These are phyloP conservation scores for Paradoxurus hermaphroditus DNA, from an alignment of 2,113 vertebrate species.

Conservation along the genomic window DNA sequence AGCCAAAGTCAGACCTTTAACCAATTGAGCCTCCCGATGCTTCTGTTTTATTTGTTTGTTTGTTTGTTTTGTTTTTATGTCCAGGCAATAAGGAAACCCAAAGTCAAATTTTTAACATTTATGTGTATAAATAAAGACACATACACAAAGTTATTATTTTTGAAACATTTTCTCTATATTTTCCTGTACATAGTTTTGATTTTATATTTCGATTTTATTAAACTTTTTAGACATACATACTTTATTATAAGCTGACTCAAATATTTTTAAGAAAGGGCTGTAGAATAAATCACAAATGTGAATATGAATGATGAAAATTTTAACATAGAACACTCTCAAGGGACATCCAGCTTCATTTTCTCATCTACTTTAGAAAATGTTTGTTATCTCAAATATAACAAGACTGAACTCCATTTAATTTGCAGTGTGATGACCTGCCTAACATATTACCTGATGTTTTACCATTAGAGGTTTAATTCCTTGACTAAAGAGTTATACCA, in stretches of 20 bases:
- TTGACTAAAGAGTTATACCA: not conserved
- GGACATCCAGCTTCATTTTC: not conserved
- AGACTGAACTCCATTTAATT: not conserved
- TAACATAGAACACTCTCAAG: not conserved
- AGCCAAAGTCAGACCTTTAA: too few species aligned
- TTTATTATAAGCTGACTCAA: not conserved
- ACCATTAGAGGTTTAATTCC: not conserved
- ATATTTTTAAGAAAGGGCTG: not conserved
- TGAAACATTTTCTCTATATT: not conserved
- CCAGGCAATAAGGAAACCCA: not conserved
- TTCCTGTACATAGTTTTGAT: not conserved
- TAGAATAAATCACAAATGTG: not conserved
- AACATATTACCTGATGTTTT: not conserved
- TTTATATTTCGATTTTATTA: constrained; percentile 15
- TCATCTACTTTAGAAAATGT: not conserved
- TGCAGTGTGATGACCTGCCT: not conserved
- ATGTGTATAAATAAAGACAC: not conserved
- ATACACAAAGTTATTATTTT: not conserved
- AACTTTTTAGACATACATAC: not conserved
- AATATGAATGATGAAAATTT: not conserved
- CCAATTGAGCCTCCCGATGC: too few species aligned
- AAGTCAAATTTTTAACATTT: not conserved
- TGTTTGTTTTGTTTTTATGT: not conserved
- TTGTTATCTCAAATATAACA: not conserved
- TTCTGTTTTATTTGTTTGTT: not conserved